Evolutionary conservation across 53 echinoderm and acorn worm genomes (phyloP).

Genomic region (Crossaster papposus): DNA sequence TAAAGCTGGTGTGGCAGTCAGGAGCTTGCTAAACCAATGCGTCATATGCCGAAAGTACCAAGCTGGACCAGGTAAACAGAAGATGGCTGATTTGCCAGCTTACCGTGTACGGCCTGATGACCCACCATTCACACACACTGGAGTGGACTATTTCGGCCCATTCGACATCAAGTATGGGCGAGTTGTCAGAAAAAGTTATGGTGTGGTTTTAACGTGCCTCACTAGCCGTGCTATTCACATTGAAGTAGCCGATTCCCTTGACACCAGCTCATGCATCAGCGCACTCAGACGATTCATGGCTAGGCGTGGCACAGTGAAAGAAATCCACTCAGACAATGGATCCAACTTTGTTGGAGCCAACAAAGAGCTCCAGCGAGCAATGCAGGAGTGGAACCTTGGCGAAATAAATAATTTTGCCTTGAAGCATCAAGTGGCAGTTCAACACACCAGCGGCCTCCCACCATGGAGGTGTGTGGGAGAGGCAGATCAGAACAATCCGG

Average conservation of each 20-base stretch:
- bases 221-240: constrained; percentile 53
- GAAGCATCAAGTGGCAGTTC: too few relatives aligned
- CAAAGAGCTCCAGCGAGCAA: constrained; percentile 47
- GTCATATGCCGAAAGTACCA: constrained; percentile 55
- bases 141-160: constrained; percentile 71
- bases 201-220: constrained; percentile 67
- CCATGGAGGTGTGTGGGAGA: too few relatives aligned
- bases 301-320: constrained; percentile 42
- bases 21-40: constrained; percentile 24
- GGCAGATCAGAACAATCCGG: too few relatives aligned
- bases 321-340: constrained; percentile 52
- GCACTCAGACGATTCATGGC: constrained; percentile 59
- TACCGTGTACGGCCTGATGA: constrained; percentile 45
- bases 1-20: constrained; percentile 26
- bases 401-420: too few relatives aligned
- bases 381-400: constrained; percentile 47
- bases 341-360: too few relatives aligned
- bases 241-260: constrained; percentile 59
- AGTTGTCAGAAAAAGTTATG: constrained; percentile 54
- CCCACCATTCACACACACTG: constrained; percentile 60
- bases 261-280: constrained; percentile 62
- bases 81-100: too few relatives aligned
- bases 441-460: too few relatives aligned
- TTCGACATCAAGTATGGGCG: constrained; percentile 54
- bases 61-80: constrained; percentile 40